These are phyloP conservation scores for Anoplolepis gracilipes DNA, from an alignment of 1,140 invertebrate species.

Conservation along the genomic window DNA sequence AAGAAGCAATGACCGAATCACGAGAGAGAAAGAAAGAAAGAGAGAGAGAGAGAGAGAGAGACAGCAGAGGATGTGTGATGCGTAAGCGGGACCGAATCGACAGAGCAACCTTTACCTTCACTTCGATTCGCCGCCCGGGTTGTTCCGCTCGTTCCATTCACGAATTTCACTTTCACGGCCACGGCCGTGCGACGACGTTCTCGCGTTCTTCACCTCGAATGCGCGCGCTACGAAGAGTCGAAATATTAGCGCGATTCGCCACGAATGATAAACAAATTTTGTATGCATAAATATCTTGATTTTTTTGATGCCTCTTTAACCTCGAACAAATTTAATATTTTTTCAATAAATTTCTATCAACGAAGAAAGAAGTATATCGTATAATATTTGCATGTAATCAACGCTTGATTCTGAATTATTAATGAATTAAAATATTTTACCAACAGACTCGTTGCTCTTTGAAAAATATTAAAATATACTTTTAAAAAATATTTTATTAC, in stretches of 20 bases:
- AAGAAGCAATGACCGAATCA: constrained; percentile 32
- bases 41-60: no score
- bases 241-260: constrained; percentile 12
- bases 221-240: neutral
- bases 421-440: no score
- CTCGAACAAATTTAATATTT: no score
- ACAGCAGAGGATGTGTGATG: constrained; percentile 61
- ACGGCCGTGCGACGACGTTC: constrained; percentile 75
- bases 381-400: no score
- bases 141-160: constrained; percentile 80
- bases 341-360: no score
- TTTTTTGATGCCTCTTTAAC: no score
- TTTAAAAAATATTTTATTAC: no score
- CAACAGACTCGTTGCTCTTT: no score
- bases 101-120: constrained; percentile 78
- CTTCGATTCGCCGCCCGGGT: constrained; percentile 69
- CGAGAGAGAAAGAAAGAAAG: neutral
- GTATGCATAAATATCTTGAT: no score
- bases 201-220: neutral
- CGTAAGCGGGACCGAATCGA: constrained; percentile 70
- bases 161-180: constrained; percentile 85
- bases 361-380: no score
- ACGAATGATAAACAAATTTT: constrained; percentile 27
- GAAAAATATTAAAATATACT: no score
- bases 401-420: no score